Evolutionary conservation across 2,888 invertebrate genomes (phyloP).

Genomic region (Acanthoscelides obtectus): DNA sequence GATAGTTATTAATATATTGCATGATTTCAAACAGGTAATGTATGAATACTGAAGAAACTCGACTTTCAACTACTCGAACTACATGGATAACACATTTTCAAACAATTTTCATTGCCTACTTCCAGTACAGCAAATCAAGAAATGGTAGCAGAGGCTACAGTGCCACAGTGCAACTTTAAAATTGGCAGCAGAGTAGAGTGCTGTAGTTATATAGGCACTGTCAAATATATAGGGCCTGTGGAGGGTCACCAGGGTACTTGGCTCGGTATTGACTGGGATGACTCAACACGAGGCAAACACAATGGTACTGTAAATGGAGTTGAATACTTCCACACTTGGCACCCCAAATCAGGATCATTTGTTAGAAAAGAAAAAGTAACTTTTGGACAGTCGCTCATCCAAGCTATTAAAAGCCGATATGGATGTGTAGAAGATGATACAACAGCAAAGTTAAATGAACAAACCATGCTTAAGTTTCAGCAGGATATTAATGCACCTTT

Average conservation of each 20-base stretch:
- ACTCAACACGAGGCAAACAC: constrained; percentile 83
- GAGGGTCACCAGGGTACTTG: constrained; percentile 69
- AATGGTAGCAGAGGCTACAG: constrained; percentile 3
- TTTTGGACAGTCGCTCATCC: constrained; percentile 65
- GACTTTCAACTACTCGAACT: too few species aligned
- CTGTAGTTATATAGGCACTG: constrained; percentile 51
- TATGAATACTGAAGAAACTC: neutral
- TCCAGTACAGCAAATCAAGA: neutral
- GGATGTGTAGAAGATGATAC: constrained; percentile 55
- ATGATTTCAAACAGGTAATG: neutral
- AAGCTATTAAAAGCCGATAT: constrained; percentile 71
- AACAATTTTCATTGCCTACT: neutral
- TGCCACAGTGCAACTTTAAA: constrained; percentile 15
- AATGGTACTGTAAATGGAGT: constrained; percentile 79
- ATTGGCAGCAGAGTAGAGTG: constrained; percentile 44
- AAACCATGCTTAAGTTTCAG: constrained; percentile 59
- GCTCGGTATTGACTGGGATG: constrained; percentile 98
- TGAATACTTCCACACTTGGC: constrained; percentile 76
- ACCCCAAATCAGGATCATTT: constrained; percentile 83
- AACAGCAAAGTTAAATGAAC: constrained; percentile 55
- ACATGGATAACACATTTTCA: too few species aligned
- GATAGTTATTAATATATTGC: neutral
- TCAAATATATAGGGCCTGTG: constrained; percentile 72
- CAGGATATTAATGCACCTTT: constrained; percentile 74
- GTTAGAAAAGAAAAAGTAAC: constrained; percentile 77